phyloP scores from a whole-genome alignment of 2,113 vertebrate species.

The Illadopsis cleaveri region DNA sequence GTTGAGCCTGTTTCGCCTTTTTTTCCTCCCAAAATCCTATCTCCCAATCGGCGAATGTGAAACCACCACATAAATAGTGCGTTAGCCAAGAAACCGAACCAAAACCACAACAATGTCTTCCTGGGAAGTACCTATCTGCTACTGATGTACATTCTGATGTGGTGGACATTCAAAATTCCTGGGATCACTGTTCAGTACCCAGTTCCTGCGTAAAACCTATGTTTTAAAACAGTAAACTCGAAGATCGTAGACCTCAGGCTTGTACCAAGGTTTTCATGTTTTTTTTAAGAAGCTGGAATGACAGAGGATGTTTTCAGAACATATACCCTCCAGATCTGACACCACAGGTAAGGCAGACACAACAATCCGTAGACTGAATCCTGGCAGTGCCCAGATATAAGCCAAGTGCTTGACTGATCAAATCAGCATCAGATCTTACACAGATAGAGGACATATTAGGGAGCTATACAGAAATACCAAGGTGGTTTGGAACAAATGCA shows the following conservation, averaged over 20 bases:
- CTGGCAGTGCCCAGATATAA: neutral
- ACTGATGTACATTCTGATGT: neutral
- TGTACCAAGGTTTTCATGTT: neutral
- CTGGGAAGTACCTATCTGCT: neutral
- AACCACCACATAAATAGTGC: no score
- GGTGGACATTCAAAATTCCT: neutral
- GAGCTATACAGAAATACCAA: neutral
- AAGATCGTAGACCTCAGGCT: neutral
- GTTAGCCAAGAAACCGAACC: no score
- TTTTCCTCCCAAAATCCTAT: no score
- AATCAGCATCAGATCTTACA: neutral
- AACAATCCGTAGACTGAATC: neutral
- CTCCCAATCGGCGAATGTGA: no score
- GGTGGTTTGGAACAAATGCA: neutral
- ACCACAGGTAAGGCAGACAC: neutral
- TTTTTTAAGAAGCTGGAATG: neutral
- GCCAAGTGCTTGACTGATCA: neutral
- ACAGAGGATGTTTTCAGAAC: neutral
- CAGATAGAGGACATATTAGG: neutral
- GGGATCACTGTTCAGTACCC: neutral
- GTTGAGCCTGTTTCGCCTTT: no score
- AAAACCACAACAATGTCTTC: no score
- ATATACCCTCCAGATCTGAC: neutral
- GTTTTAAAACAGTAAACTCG: neutral
- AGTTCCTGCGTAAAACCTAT: neutral